phyloP scores from a whole-genome alignment of 1,140 invertebrate species.

The Pachyrhynchus sulphureomaculatus region DNA sequence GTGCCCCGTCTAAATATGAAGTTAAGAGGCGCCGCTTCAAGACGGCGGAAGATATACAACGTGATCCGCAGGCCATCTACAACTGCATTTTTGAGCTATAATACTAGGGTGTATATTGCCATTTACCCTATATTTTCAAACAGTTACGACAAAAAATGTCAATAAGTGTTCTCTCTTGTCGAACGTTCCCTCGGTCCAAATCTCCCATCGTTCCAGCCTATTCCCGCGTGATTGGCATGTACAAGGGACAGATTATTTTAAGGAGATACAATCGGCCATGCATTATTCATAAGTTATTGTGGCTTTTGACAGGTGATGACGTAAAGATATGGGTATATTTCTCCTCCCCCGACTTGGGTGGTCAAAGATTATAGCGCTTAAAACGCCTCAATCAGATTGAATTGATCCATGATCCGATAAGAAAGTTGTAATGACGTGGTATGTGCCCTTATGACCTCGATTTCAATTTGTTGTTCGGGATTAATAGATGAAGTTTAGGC shows the following conservation, averaged over 20 bases:
- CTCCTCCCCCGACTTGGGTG: conserved; percentile 26
- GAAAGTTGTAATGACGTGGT: conserved; percentile 11
- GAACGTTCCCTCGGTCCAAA: too few relatives aligned
- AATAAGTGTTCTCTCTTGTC: too few relatives aligned
- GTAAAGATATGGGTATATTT: conserved; percentile 25
- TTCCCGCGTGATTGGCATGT: conserved; percentile 15
- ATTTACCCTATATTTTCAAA: too few relatives aligned
- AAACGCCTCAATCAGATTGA: conserved; percentile 25
- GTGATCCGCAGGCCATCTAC: too few relatives aligned
- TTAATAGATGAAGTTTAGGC: background rate
- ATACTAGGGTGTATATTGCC: too few relatives aligned
- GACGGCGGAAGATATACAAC: too few relatives aligned
- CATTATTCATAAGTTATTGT: conserved; percentile 25
- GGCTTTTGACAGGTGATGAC: conserved; percentile 24
- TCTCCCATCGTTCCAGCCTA: too few relatives aligned
- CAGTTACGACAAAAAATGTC: too few relatives aligned
- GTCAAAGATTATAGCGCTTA: conserved; percentile 16
- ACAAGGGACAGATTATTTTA: conserved; percentile 22
- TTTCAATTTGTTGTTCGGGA: background rate
- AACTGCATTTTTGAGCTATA: too few relatives aligned
- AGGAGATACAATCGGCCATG: conserved; percentile 19
- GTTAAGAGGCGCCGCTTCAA: too few relatives aligned
- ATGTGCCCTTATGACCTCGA: conserved; percentile 7
- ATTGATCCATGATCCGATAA: conserved; percentile 8
- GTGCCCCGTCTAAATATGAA: too few relatives aligned